Percentiles rank a stretch among this genome's conserved stretches.
Evolutionary conservation across 2,888 invertebrate genomes (phyloP).

Genomic region (Mystacides longicornis): DNA sequence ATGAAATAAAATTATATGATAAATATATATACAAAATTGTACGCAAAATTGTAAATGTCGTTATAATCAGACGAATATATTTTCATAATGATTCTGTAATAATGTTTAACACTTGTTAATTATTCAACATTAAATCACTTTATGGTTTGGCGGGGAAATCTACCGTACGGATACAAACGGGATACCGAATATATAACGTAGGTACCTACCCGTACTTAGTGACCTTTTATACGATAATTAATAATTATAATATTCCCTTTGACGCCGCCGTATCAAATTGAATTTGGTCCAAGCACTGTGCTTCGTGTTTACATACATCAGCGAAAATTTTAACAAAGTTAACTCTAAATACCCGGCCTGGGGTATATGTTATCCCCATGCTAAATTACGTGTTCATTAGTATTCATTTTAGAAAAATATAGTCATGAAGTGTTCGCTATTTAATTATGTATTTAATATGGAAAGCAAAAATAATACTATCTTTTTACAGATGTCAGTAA

Average conservation of each 20-base stretch:
- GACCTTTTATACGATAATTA: background rate
- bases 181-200: too few species aligned
- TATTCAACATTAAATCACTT: background rate
- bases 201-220: background rate
- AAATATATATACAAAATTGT: too few species aligned
- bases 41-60: too few species aligned
- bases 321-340: background rate
- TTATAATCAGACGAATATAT: too few species aligned
- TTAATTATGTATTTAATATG: too few species aligned
- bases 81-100: background rate
- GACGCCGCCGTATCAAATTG: background rate
- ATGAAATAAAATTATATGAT: too few species aligned
- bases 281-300: background rate
- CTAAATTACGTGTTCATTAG: too few species aligned
- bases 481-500: too few species aligned
- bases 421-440: too few species aligned
- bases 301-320: background rate
- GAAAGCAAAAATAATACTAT: too few species aligned
- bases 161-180: background rate
- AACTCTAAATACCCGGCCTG: background rate
- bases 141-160: background rate
- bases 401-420: too few species aligned
- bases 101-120: background rate
- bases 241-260: background rate
- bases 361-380: too few species aligned